Percentiles rank a stretch among this genome's conserved stretches.
Evolutionary conservation across 64 coral and sea anemone genomes (phyloP).

Genomic region (Platygyra sinensis): DNA sequence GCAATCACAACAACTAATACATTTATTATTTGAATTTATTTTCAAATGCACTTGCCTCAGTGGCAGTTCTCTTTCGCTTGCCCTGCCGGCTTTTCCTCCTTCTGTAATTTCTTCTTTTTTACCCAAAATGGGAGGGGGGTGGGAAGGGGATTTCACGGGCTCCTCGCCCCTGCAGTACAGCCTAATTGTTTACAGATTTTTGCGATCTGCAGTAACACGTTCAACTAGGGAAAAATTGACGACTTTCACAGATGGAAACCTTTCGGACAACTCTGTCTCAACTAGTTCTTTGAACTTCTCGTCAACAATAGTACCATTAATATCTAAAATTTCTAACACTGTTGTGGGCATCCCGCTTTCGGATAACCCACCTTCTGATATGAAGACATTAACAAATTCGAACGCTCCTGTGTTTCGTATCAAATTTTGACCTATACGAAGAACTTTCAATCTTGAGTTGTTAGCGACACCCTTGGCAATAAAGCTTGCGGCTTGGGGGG

Average conservation of each 20-base stretch:
- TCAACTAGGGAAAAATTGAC: conserved; percentile 1
- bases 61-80: no score
- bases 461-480: conserved; percentile 52
- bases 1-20: no score
- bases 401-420: conserved; percentile 60
- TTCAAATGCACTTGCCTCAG: no score
- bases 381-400: conserved; percentile 22
- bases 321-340: conserved; percentile 54
- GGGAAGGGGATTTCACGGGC: no score
- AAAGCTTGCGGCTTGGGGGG: conserved; percentile 52
- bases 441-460: conserved; percentile 41
- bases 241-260: conserved; percentile 12
- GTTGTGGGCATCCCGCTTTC: not conserved
- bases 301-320: conserved; percentile 74
- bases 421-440: conserved; percentile 79
- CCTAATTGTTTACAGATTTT: no score
- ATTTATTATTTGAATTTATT: no score
- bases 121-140: no score
- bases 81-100: no score
- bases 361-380: not conserved
- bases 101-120: no score
- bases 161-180: no score
- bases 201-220: no score
- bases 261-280: not conserved
- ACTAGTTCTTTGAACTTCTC: not conserved